phyloP scores from a whole-genome alignment of 1,140 invertebrate genomes.

The Frieseomelitta varia region DNA sequence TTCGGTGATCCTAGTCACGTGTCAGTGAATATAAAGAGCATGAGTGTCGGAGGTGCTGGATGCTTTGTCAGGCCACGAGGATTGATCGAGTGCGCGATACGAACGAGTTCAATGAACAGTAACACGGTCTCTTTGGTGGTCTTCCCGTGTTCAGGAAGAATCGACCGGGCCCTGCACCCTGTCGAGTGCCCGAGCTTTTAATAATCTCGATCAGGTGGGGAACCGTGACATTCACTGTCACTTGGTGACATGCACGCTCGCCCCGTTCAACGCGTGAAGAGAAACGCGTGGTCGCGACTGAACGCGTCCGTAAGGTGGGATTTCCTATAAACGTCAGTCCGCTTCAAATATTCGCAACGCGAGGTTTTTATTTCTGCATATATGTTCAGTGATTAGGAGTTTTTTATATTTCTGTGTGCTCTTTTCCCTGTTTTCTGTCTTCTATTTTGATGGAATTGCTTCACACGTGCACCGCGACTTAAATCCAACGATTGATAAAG shows the following conservation, averaged over 20 bases:
- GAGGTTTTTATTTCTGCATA: too few species aligned
- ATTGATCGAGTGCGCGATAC: conserved; percentile 20
- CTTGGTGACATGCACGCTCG: not conserved
- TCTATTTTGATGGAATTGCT: too few species aligned
- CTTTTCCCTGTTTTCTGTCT: too few species aligned
- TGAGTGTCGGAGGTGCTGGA: not conserved
- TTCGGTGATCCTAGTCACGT: conserved; percentile 14
- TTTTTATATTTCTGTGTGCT: too few species aligned
- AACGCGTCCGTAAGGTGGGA: not conserved
- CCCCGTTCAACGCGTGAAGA: not conserved
- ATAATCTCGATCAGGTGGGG: not conserved
- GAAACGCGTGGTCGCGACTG: not conserved
- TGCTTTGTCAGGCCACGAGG: not conserved
- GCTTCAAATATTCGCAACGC: too few species aligned
- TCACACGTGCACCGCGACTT: too few species aligned
- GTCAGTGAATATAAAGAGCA: conserved; percentile 36
- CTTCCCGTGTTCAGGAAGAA: not conserved
- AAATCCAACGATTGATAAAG: too few species aligned
- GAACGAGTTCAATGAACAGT: conserved; percentile 23
- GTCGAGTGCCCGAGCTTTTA: not conserved
- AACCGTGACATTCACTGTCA: not conserved
- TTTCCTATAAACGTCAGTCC: too few species aligned
- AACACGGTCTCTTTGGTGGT: not conserved
- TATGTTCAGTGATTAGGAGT: too few species aligned
- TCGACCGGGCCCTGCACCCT: not conserved